These are phyloP conservation scores for Pseudopleuronectes americanus DNA, from an alignment of 2,797 vertebrate species.

Conservation along the genomic window DNA sequence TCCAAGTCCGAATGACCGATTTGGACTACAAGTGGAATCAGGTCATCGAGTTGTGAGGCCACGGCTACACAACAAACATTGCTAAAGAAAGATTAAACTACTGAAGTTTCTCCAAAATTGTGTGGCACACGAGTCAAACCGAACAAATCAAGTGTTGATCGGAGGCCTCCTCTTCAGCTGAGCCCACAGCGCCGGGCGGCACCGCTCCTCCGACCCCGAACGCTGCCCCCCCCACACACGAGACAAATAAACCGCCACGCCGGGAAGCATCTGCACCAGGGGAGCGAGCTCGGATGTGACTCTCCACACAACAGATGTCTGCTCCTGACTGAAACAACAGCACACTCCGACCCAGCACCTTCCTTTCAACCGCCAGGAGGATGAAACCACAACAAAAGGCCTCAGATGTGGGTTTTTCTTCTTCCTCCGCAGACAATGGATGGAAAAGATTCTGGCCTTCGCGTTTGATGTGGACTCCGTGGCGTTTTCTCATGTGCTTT, in stretches of 20 bases:
- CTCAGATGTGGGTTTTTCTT: conserved; percentile 47
- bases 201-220: conserved; percentile 32
- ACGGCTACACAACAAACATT: background rate
- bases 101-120: conserved; percentile 28
- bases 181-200: conserved; percentile 49
- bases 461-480: conserved; percentile 59
- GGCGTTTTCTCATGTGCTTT: conserved; percentile 34
- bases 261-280: conserved; percentile 67
- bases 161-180: conserved; percentile 48
- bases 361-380: conserved; percentile 70
- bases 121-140: conserved; percentile 22
- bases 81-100: conserved; percentile 16
- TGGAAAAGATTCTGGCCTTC: conserved; percentile 57
- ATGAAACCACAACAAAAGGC: conserved; percentile 71
- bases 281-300: conserved; percentile 65
- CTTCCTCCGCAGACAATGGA: conserved; percentile 55
- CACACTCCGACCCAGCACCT: conserved; percentile 55
- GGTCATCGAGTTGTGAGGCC: no score
- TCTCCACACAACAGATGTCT: conserved; percentile 68
- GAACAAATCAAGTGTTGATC: conserved; percentile 49
- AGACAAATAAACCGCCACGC: conserved; percentile 58
- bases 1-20: no score
- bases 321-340: conserved; percentile 60
- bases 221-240: conserved; percentile 12
- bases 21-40: no score